Percentiles rank a stretch among this genome's conserved stretches.
Conservation (phyloP, 2,113 vertebrate genomes). For the Tragelaphus imberbis region DNA sequence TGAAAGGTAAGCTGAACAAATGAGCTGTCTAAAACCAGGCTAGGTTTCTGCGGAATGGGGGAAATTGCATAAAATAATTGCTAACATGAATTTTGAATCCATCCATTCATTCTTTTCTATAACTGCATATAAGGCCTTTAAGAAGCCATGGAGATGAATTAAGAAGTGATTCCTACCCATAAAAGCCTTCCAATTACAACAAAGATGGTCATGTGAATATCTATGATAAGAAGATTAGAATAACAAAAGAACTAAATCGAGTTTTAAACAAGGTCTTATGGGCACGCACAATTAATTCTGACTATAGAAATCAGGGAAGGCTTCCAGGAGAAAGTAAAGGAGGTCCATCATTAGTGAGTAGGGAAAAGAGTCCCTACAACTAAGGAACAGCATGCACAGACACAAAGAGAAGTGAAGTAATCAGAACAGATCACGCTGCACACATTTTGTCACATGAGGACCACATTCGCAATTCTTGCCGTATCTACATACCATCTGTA, state of each 20-base stretch:
- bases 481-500: neutral
- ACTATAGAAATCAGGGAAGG: neutral
- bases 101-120: neutral
- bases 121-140: neutral
- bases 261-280: neutral
- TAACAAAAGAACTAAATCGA: neutral
- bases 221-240: neutral
- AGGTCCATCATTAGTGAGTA: neutral
- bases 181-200: neutral
- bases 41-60: neutral
- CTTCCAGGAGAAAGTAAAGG: neutral
- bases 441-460: neutral
- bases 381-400: neutral
- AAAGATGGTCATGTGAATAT: neutral
- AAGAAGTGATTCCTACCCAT: neutral
- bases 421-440: neutral
- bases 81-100: neutral
- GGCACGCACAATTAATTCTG: neutral
- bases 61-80: neutral
- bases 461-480: neutral
- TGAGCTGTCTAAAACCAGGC: slow-evolving; percentile 35
- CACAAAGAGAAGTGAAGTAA: neutral
- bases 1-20: slow-evolving; percentile 54
- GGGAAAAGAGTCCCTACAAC: neutral
- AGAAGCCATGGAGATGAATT: neutral